Conservation (phyloP, 2,113 vertebrate genomes). For the Uria aalge region DNA sequence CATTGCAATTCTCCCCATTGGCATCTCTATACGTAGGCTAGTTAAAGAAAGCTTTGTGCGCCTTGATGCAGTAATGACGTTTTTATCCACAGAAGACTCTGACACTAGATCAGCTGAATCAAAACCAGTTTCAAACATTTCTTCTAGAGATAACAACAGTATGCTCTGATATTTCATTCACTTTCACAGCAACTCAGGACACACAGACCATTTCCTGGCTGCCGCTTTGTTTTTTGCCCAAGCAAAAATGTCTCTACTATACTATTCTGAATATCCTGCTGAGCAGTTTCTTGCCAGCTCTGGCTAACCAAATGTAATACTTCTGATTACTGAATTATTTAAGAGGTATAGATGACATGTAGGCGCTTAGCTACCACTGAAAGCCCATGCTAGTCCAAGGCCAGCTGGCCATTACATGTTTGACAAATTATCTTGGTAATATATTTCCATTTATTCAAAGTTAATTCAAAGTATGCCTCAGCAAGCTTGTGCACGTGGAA, state of each 20-base stretch:
- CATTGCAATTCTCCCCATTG: conserved; percentile 76
- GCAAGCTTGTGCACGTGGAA: background rate
- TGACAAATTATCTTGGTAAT: background rate
- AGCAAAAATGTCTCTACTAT: background rate
- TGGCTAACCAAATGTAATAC: background rate
- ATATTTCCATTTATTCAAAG: background rate
- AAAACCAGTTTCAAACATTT: background rate
- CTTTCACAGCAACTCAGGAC: background rate
- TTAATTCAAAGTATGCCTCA: background rate
- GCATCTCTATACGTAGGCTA: conserved; percentile 84
- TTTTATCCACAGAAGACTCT: background rate
- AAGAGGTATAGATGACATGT: background rate
- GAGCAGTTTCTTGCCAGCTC: background rate
- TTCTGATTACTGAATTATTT: background rate
- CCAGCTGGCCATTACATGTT: background rate
- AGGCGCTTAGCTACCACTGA: background rate
- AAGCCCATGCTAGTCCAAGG: background rate
- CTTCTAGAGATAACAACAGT: background rate
- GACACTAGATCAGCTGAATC: background rate
- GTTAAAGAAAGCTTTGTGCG: conserved; percentile 77
- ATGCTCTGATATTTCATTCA: background rate
- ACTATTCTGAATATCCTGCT: background rate
- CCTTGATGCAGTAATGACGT: background rate
- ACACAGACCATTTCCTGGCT: background rate
- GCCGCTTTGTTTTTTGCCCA: background rate